phyloP scores from a whole-genome alignment of 2,797 vertebrate species.

The Sitta carolinensis region DNA sequence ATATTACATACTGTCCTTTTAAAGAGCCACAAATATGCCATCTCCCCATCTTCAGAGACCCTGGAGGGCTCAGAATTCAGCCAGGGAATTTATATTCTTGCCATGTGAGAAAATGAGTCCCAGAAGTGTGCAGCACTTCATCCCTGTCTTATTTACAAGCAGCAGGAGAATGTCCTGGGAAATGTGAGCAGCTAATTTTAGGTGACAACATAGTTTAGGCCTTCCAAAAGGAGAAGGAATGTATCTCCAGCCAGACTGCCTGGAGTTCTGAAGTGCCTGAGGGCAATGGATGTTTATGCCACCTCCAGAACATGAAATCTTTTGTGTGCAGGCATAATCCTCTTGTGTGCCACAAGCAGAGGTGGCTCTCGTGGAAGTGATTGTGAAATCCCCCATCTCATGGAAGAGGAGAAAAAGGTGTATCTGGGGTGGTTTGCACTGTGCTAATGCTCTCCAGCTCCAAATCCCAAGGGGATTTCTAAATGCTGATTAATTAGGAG shows the following conservation, averaged over 20 bases:
- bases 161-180: background rate
- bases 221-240: background rate
- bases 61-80: background rate
- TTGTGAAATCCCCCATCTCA: background rate
- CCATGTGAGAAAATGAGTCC: background rate
- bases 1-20: background rate
- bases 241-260: background rate
- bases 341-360: background rate
- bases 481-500: background rate
- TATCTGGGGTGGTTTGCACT: background rate
- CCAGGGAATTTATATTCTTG: background rate
- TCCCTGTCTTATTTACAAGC: background rate
- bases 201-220: background rate
- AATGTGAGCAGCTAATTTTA: background rate
- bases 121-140: background rate
- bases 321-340: background rate
- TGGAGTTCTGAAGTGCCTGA: background rate
- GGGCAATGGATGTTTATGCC: background rate
- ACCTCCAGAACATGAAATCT: background rate
- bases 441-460: background rate
- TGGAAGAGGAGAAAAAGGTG: background rate
- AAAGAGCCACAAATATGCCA: background rate
- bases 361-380: background rate
- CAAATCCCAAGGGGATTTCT: background rate
- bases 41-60: background rate